A percentile compares a stretch with the other conserved stretches of the same genome.
phyloP scores from a whole-genome alignment of 2,888 invertebrate species.

The Hoplodrina ambigua region DNA sequence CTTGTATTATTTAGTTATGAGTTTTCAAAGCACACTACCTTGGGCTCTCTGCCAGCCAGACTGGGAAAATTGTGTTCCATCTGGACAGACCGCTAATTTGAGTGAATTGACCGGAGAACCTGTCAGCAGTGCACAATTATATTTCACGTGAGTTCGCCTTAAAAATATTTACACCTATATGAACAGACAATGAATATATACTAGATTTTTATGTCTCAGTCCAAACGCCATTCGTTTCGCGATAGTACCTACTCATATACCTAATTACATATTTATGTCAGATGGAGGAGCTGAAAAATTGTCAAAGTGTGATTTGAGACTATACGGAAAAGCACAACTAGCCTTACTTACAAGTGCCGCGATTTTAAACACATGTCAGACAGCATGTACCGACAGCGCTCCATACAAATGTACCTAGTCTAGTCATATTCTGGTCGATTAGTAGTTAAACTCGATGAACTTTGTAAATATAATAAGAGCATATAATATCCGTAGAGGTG shows the following conservation, averaged over 20 bases:
- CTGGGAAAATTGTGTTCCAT: conserved; percentile 89
- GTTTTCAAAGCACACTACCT: conserved; percentile 92
- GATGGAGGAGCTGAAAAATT: not conserved
- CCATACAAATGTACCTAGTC: no score
- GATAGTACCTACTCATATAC: not conserved
- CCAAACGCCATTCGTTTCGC: not conserved
- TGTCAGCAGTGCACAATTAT: conserved; percentile 90
- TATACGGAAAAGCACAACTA: no score
- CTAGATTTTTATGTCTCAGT: not conserved
- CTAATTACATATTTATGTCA: not conserved
- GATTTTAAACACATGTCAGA: no score
- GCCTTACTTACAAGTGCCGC: no score
- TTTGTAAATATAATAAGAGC: no score
- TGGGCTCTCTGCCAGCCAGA: conserved; percentile 92
- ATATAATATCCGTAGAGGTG: no score
- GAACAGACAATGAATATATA: conserved; percentile 5
- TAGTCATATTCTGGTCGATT: no score
- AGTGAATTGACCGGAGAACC: conserved; percentile 65
- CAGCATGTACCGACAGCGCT: no score
- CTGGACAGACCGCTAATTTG: conserved; percentile 73
- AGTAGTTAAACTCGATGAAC: no score
- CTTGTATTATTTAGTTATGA: conserved; percentile 93
- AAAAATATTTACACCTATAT: not conserved
- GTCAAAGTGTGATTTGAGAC: not conserved
- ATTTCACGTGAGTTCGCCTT: conserved; percentile 87